phyloP scores from a whole-genome alignment of 2,797 vertebrate species.

The Distichodus sexfasciatus region DNA sequence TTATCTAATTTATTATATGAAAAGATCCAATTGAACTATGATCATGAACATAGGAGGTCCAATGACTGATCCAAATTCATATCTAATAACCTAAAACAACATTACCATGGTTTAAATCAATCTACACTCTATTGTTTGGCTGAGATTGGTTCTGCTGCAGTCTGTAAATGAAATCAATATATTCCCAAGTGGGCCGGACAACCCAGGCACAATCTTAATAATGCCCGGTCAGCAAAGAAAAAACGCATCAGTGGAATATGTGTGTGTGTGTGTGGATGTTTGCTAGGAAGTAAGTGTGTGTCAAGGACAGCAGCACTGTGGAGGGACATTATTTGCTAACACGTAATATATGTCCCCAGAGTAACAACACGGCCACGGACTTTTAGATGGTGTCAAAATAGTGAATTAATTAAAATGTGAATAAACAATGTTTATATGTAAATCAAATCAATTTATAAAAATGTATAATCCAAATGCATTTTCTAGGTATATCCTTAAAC shows the following conservation, averaged over 20 bases:
- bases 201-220: constrained; percentile 56
- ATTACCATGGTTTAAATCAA: constrained; percentile 49
- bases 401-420: constrained; percentile 58
- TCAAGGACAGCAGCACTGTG: constrained; percentile 68
- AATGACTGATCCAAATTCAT: constrained; percentile 52
- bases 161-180: constrained; percentile 54
- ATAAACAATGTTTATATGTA: constrained; percentile 36
- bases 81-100: constrained; percentile 51
- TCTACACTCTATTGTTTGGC: constrained; percentile 53
- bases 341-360: constrained; percentile 42
- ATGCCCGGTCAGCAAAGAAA: constrained; percentile 61
- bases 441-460: no score
- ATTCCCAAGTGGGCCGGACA: constrained; percentile 49
- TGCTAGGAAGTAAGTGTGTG: constrained; percentile 23
- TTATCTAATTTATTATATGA: constrained; percentile 30
- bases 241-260: constrained; percentile 44
- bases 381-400: constrained; percentile 51
- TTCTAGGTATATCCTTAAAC: no score
- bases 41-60: constrained; percentile 30
- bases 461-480: no score
- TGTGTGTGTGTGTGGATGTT: constrained; percentile 5
- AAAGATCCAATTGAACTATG: constrained; percentile 14
- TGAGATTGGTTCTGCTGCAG: constrained; percentile 40
- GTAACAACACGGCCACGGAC: constrained; percentile 41
- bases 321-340: constrained; percentile 65